phyloP scores from a whole-genome alignment of 2,113 vertebrate species.

The Gobio gobio region DNA sequence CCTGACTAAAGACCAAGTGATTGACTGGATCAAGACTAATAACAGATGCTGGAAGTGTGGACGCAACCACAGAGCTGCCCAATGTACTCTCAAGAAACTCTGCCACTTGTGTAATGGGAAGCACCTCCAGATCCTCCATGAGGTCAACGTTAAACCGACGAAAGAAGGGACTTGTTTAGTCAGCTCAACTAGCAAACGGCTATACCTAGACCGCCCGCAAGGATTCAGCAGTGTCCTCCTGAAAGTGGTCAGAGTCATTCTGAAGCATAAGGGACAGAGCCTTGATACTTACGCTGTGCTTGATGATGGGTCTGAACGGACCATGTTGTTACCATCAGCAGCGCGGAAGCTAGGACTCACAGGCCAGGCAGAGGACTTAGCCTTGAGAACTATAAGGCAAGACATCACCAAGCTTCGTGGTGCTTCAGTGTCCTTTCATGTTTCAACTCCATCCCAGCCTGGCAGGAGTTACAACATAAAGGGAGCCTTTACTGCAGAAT shows the following conservation, averaged over 20 bases:
- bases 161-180: background rate
- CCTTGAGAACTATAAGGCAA: background rate
- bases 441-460: background rate
- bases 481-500: background rate
- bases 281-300: background rate
- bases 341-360: background rate
- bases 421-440: background rate
- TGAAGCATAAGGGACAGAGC: background rate
- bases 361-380: background rate
- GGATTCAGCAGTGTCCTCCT: background rate
- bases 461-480: background rate
- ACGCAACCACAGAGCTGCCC: constrained; percentile 6
- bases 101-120: constrained; percentile 24
- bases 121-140: constrained; percentile 9
- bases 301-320: background rate
- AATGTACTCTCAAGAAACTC: constrained; percentile 15
- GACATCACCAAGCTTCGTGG: background rate
- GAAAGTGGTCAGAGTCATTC: background rate
- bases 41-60: constrained; percentile 36
- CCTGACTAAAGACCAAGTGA: constrained; percentile 10
- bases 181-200: background rate
- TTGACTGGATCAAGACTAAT: constrained; percentile 28
- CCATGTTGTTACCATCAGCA: background rate
- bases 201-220: background rate
- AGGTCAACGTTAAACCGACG: background rate